Base-by-base conservation (phyloP, 2,113 vertebrate genomes). In the Willisornis vidua region DNA sequence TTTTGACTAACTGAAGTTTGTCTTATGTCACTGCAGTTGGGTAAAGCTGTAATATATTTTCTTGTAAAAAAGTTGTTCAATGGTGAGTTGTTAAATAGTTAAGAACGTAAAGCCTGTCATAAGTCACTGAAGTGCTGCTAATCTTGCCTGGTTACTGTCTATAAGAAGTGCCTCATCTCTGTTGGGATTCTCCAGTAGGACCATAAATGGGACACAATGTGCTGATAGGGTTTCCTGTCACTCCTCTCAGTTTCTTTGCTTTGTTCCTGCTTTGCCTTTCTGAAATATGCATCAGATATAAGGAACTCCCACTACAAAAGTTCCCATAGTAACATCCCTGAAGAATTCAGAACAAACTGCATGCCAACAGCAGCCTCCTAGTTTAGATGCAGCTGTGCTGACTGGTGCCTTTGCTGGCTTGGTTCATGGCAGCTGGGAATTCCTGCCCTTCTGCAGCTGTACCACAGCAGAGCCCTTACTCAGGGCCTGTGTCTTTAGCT, bases 201-300 rank as follows among this genome's bases (percentile, higher is more conserved):
- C 16, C 49, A n/a, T 59, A 74, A 74, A 51, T 45, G 13, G 43
- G 65, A 48, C 65, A 48, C 55, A 28, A 0, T 29, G 41, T 89
- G 61, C 45, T 72, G 39, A 51, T 78, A 24, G 0, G 1, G 6
- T 74, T 88, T 86, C 35, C n/a, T 46, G 3, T 74, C 19, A 3
- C 55, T 94, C 46, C 54, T 33, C 12, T 68, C 41, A 13, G 25
- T 52, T 81, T 91, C 51, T 67, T 89, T 85, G 22, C 66, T 57
- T 90, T 87, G 70, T 87, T 90, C 48, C 43, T 85, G 4, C 22
- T 83, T 29, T 80, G 16, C 70, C n/a, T 61, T 89, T 90, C 37
- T 87, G 57, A 93, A 91, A 75, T 46, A 82, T 57, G n/a, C 31
- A 73, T 72, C 62, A 70, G 62, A 29, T 57, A 19, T 8, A 46